A percentile compares a stretch with the other conserved stretches of the same genome.
Conservation (phyloP, 2,113 vertebrate species). For the Anseranas semipalmata region DNA sequence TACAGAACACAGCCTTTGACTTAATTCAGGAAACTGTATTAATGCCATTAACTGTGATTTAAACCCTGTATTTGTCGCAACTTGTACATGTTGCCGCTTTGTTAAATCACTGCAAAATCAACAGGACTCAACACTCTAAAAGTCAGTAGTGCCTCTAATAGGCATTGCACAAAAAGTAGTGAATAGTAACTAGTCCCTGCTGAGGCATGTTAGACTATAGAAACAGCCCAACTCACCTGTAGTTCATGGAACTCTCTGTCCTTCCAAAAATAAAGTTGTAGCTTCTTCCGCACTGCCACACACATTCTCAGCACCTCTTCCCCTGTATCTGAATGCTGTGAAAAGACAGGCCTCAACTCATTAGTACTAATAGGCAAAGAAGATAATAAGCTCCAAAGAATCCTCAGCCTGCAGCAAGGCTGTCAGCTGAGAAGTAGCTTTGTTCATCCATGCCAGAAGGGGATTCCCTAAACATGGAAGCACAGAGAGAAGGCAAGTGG, state of each 20-base stretch:
- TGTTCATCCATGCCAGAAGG: background rate
- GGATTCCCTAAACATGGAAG: background rate
- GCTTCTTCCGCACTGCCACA: conserved; percentile 94
- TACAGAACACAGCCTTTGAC: background rate
- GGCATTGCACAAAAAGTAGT: background rate
- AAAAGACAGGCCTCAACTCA: conserved; percentile 7
- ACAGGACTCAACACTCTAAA: fast-evolving
- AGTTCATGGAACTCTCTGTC: conserved; percentile 94
- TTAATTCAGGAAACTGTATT: background rate
- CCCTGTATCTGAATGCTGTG: conserved; percentile 84
- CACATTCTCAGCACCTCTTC: conserved; percentile 93
- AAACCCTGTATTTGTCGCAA: background rate
- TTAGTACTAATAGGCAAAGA: background rate
- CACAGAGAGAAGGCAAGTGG: background rate
- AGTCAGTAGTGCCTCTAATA: background rate
- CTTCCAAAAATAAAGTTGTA: conserved; percentile 97
- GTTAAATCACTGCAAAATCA: background rate
- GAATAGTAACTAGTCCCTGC: background rate
- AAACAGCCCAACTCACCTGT: conserved; percentile 69
- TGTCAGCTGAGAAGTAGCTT: background rate
- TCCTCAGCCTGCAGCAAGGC: background rate
- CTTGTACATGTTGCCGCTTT: background rate
- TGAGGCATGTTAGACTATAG: background rate
- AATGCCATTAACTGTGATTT: background rate
- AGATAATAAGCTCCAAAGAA: background rate